Evolutionary conservation across 2,113 vertebrate species (phyloP), one percentile per base, ranked within the genome.

Genomic region (Hymenochirus boettgeri): DNA sequence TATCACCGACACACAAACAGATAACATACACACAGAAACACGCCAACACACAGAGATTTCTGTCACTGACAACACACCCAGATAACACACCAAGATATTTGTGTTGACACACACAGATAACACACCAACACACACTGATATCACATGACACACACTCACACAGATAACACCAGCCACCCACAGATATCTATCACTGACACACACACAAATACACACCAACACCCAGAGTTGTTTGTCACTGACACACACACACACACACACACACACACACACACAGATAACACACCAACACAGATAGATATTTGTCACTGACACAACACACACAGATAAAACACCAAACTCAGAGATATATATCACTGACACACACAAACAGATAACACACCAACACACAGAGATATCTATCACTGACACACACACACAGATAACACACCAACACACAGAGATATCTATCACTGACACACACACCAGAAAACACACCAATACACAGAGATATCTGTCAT

Each of bases 1-100:
- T 54, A 17, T 12, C 26, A n/a, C 15, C n/a, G 13, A 47, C 31
- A 35, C 18, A 50, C 10, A 31, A 18, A 50, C n/a, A n/a, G n/a
- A n/a, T n/a, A n/a, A n/a, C 11, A 48, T 23, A 23, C 13, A 42
- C 8, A 5, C 15, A 18, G n/a, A n/a, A n/a, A n/a, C n/a, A n/a
- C n/a, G n/a, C n/a, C n/a, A 26, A 22, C 18, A 62, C 15, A 52
- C 9, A 33, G 27, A 33, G 31, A 21, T 52, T 11, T 51, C 47
- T 25, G 29, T 50, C 29, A 52, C 35, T 13, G 15, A 58, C 11
- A n/a, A 58, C 17, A 26, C 23, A 45, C 56, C n/a, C n/a, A n/a
- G n/a, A n/a, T n/a, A n/a, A n/a, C n/a, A n/a, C n/a, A n/a, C n/a
- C n/a, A n/a, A n/a, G n/a, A n/a, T n/a, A n/a, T n/a, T n/a, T n/a